Base-by-base conservation (phyloP, 2,113 vertebrate genomes). In the Tympanuchus pallidicinctus region DNA sequence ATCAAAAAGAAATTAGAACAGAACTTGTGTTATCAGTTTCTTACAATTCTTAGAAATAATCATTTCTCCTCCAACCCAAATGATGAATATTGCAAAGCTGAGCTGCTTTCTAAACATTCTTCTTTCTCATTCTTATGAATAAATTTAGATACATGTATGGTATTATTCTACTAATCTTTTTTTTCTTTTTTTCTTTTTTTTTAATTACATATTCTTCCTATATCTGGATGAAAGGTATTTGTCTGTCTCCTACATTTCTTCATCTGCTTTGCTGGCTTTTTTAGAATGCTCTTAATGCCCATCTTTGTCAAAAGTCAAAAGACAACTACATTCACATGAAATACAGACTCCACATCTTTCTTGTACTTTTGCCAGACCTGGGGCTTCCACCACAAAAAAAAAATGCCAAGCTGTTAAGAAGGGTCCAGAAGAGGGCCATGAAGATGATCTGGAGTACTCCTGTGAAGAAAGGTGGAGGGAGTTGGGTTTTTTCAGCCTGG, bases 51-150 rank as follows among this genome's bases (percentile, higher is more conserved):
- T 69, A 66, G 43, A 89, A 83, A 43, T 0, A 3, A 36, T 71
- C 1, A 28, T 43, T 32, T 11, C 5, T 10, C 2, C 5, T 21
- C 12, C 22, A 8, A 7, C 1, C 36, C 28, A 1, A 1, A 9
- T 4, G 6, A 67, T 11, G 60, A 67, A 72, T 67, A 22, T 11
- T 74, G 6, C 11, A 50, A 10, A 19, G 36, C 5, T 11, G 7
- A 74, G 52, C 6, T 45, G 6, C 4, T 5, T 18, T 85, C 27
- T 40, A 45, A 71, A 60, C 3, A 4, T 65, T 72, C 38, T 72
- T 45, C 34, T 20, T 88, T 24, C 21, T 56, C 8, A 28, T 73
- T 65, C 24, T 45, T 2, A 18, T 13, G 30, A 48, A 18, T 36
- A 57, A 70, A 57, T 70, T 84, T 48, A 81, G 21, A 70, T 5